A percentile compares a stretch with the other conserved stretches of the same genome.
Evolutionary conservation across 2,888 invertebrate species (phyloP).

Genomic region (Allygus modestus): DNA sequence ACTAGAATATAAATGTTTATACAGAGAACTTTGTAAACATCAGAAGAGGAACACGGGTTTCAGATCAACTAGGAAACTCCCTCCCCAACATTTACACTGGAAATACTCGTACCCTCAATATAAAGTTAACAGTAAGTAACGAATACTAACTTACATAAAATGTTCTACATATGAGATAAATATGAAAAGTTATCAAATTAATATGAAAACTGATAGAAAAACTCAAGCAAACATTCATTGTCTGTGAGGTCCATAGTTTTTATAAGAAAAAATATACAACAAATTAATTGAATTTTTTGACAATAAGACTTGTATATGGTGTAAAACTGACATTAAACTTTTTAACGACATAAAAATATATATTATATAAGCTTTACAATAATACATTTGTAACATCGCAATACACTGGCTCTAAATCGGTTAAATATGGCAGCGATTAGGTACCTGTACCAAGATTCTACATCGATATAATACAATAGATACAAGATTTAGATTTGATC

Average conservation of each 20-base stretch:
- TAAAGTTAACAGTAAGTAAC: not conserved
- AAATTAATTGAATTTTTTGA: no score
- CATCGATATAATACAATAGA: constrained; percentile 32
- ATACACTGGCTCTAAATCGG: constrained; percentile 18
- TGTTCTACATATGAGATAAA: not conserved
- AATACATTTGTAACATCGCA: constrained; percentile 21
- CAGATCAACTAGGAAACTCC: constrained; percentile 12
- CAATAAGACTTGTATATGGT: no score
- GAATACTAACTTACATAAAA: not conserved
- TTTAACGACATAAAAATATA: constrained; percentile 5
- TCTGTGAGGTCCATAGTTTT: no score
- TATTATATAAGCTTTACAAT: not conserved
- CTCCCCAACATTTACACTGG: constrained; percentile 3
- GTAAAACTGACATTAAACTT: not conserved
- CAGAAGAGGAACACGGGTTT: constrained; percentile 9
- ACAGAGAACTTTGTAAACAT: constrained; percentile 12
- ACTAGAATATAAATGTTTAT: constrained; percentile 43
- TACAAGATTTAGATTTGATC: constrained; percentile 52
- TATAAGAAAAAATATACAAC: no score
- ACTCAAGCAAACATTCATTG: no score
- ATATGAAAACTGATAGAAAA: no score
- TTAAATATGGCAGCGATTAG: constrained; percentile 52
- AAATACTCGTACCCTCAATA: not conserved
- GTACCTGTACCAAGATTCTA: constrained; percentile 37
- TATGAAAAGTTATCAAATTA: not conserved